Base-by-base conservation (phyloP, 2,888 invertebrate species). In the Drosophila mettleri region DNA sequence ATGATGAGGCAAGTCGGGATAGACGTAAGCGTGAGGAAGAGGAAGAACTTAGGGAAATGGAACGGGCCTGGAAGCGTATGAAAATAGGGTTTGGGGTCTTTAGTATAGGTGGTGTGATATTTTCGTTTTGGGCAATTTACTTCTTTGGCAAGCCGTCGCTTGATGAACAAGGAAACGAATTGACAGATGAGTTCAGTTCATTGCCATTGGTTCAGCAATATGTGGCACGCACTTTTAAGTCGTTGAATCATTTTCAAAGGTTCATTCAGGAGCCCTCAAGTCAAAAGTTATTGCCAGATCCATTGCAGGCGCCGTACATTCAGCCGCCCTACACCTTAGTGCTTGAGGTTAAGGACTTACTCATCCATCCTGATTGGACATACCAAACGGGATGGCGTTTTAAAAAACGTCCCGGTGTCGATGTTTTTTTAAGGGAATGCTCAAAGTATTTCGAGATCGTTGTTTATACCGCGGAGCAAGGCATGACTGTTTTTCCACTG, bases 281-380 rank as follows among this genome's bases (percentile, higher is more conserved):
- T 57, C 96, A 97, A 72, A 97, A 98, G 91, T 92, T 99, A 12
- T 93, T 99, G 59, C 99, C 99, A 1, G 99, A 99, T 92, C 97
- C 98, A 0, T 91, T 99, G 18, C 95, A 95, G 61, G 95, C 96
- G 64, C 99, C 99, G 0, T 99, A 98, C 91, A 93, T 94, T 64
- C 99, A 99, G 92, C 99, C 99, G 7, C 96, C 97, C 0, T 99
- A 99, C 92, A 99, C 99, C 0, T 93, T 99, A 45, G 96, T 99
- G 36, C 93, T 99, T 58, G 99, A 99, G 93, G 95, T 99, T 93
- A 99, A 97, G 31, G 99, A 98, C 90, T 95, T 99, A 9, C 93
- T 99, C 9, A 97, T 99, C 12, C 98, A 99, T 92, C 99, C 99
- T 0, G 99, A 99, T 91, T 99, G 99, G 99, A 98, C 98, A 91